Percentiles rank a stretch among this genome's conserved stretches.
phyloP scores from a whole-genome alignment of 2,888 invertebrate genomes.

The Nomada goodeniana region DNA sequence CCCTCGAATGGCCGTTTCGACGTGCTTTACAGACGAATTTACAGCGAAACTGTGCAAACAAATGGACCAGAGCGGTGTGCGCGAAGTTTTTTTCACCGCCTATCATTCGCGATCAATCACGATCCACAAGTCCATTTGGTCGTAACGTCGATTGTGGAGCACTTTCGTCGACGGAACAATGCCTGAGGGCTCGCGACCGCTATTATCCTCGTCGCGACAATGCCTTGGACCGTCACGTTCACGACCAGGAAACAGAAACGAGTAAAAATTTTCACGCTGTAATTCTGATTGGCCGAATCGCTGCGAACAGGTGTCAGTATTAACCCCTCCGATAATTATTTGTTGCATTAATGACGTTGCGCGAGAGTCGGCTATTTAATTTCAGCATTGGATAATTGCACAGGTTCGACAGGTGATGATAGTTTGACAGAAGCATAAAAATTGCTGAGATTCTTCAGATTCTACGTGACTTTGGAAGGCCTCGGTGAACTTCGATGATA shows the following conservation, averaged over 20 bases:
- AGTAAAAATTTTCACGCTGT: conserved; percentile 12
- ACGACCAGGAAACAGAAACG: conserved; percentile 25
- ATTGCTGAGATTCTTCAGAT: too few species aligned
- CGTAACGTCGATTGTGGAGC: conserved; percentile 32
- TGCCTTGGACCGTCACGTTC: background rate
- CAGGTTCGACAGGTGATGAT: too few species aligned
- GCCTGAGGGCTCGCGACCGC: background rate
- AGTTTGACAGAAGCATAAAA: too few species aligned
- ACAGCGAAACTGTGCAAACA: background rate
- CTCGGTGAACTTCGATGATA: too few species aligned
- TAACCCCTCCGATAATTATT: conserved; percentile 10
- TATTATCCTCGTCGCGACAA: conserved; percentile 5
- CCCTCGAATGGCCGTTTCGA: background rate
- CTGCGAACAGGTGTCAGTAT: conserved; percentile 46
- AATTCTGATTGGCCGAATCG: conserved; percentile 9
- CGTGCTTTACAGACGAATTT: background rate
- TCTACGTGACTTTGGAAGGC: too few species aligned
- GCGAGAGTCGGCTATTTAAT: too few species aligned
- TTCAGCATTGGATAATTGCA: too few species aligned
- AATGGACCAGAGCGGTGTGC: background rate
- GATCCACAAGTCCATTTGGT: background rate
- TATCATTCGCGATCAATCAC: background rate
- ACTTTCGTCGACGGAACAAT: conserved; percentile 34
- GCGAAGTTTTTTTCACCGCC: background rate
- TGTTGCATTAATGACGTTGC: too few species aligned